Evolutionary conservation across 1,140 invertebrate species (phyloP), one percentile per base, ranked within the genome.

Genomic region (Drosophila asahinai): DNA sequence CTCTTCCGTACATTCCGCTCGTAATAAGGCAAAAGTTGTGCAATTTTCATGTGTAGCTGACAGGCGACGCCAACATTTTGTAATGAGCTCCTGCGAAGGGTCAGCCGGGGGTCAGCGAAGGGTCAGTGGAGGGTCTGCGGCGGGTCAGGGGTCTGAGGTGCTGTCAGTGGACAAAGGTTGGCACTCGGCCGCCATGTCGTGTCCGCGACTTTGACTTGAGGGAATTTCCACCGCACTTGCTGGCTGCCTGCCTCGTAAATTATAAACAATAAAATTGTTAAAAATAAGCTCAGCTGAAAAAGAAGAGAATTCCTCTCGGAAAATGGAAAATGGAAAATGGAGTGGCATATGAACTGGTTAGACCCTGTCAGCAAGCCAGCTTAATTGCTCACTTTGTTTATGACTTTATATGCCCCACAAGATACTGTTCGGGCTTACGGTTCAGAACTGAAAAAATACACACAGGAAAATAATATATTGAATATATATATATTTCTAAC

Each of bases 31-130:
- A 91, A 84, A 91, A 86, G 80, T 90, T 91, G 80, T 78, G 77
- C 90, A 92, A 91, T 92, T 91, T 92, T 73, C 86, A 90, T 92
- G 90, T 90, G 86, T 90, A 90, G 89, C 86, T 89, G 86, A 89
- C 86, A 90, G 82, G 66, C 64, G 70, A 47, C 66, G 57, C 54
- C 36, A 81, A 80, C 84, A 83, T 83, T 89, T 83, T 64, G 86
- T 89, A 89, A 89, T 90, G 86, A 89, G 86, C 76, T 60, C 66
- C 73, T 38, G 40, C 61, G 42, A 48, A 48, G 45, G 68, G 68
- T 42, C 68, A 72, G 52, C 52, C 25, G 36, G 33, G 36, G 60
- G 57, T 36, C 66, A 38, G 17, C 36, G 36, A 38, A 67, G 63
- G 48, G 48, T 45, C 47, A 52, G 12, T 48, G 55, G 57, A 25